Percentiles rank a stretch among this genome's conserved stretches.
Evolutionary conservation across 2,113 vertebrate species (phyloP).

Genomic region (Embiotoca jacksoni): DNA sequence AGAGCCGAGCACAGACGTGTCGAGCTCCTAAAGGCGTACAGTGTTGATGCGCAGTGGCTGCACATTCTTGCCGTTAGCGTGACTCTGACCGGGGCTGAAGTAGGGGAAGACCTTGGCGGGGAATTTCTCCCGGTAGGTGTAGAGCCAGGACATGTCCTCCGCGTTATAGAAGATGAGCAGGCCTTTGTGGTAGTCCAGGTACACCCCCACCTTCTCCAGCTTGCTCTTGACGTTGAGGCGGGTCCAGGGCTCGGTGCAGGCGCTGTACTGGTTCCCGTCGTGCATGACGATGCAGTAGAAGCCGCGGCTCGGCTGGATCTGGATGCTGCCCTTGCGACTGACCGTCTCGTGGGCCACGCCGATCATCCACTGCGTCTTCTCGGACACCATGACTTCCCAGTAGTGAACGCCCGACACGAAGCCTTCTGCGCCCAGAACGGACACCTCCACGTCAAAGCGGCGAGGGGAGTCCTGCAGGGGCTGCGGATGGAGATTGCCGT

Average conservation of each 20-base stretch:
- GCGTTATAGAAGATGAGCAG: conserved; percentile 99
- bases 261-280: conserved; percentile 98
- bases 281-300: conserved; percentile 99
- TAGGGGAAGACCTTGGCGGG: conserved; percentile 93
- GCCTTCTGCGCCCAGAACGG: conserved; percentile 92
- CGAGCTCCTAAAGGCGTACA: conserved; percentile 88
- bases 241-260: conserved; percentile 99
- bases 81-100: conserved; percentile 97
- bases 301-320: conserved; percentile 95
- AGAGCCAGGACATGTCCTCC: conserved; percentile 99
- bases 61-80: conserved; percentile 97
- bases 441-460: conserved; percentile 98
- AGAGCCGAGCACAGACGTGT: background rate
- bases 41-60: conserved; percentile 97
- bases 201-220: conserved; percentile 97
- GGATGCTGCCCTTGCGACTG: conserved; percentile 96
- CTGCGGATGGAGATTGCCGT: conserved; percentile 96
- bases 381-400: conserved; percentile 98
- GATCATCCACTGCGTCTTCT: conserved; percentile 99
- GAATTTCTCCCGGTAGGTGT: conserved; percentile 96
- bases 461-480: conserved; percentile 96
- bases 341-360: conserved; percentile 94
- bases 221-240: conserved; percentile 96
- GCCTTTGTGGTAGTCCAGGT: conserved; percentile 95
- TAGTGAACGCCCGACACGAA: conserved; percentile 92